Percentiles rank a stretch among this genome's conserved stretches.
phyloP scores from a whole-genome alignment of 1,140 invertebrate genomes.

The Trachymyrmex cornetzi region DNA sequence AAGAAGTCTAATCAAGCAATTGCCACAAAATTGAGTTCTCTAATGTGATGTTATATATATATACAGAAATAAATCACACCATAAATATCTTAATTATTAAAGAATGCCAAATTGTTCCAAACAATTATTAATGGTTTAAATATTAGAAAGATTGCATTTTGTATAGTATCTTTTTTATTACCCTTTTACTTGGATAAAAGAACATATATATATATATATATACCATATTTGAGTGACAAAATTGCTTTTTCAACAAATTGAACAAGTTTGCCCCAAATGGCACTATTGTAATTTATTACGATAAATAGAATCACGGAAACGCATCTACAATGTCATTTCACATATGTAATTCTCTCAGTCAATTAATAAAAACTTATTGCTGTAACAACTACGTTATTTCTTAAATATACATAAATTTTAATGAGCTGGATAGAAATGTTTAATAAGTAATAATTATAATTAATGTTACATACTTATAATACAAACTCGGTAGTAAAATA shows the following conservation, averaged over 20 bases:
- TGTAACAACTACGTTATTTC: slow-evolving; percentile 32
- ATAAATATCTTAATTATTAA: too few relatives aligned
- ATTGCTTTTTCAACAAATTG: slow-evolving; percentile 57
- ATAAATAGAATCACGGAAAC: slow-evolving; percentile 60
- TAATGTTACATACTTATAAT: slow-evolving; percentile 49
- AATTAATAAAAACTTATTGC: slow-evolving; percentile 64
- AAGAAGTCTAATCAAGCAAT: too few relatives aligned
- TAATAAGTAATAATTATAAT: slow-evolving; percentile 39
- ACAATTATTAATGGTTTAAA: too few relatives aligned
- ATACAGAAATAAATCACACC: too few relatives aligned
- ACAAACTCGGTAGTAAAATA: slow-evolving; percentile 29
- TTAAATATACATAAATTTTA: slow-evolving; percentile 62
- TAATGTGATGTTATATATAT: too few relatives aligned
- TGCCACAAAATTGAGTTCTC: too few relatives aligned
- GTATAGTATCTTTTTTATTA: too few relatives aligned
- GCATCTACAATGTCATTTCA: slow-evolving; percentile 56
- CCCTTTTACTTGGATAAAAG: too few relatives aligned
- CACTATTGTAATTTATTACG: slow-evolving; percentile 76
- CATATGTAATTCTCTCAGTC: slow-evolving; percentile 67
- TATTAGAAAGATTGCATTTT: too few relatives aligned
- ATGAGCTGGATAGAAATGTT: slow-evolving; percentile 42
- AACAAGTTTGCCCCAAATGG: slow-evolving; percentile 78
- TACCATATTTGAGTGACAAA: slow-evolving; percentile 60
- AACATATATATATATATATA: background rate
- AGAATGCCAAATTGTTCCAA: too few relatives aligned